These are phyloP conservation scores for Hermaeophaga mercurialis DNA, from an alignment of 2,888 invertebrate species.

Conservation along the genomic window DNA sequence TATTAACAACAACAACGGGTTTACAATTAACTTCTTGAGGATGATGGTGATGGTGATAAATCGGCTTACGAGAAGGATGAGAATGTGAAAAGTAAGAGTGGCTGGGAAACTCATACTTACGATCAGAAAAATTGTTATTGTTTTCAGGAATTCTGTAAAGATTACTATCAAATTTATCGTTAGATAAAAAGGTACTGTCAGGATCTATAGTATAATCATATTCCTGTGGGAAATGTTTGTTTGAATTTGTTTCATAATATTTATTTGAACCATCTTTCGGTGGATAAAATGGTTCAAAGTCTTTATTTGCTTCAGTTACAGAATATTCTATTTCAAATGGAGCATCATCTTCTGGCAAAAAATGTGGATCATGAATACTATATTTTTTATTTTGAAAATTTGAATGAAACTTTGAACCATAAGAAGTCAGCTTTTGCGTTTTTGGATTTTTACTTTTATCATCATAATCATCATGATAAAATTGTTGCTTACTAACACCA, in stretches of 20 bases:
- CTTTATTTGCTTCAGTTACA: not conserved
- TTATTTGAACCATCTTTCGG: not conserved
- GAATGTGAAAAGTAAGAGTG: not conserved
- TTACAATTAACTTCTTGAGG: conserved; percentile 11
- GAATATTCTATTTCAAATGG: not conserved
- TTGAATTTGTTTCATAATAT: not conserved
- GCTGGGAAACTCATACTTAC: not conserved
- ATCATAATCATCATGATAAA: not conserved
- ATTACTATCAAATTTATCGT: not conserved
- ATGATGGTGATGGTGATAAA: not conserved
- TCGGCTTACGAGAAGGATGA: not conserved
- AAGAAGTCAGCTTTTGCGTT: conserved; percentile 1
- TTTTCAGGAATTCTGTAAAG: not conserved
- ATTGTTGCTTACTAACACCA: too few relatives aligned
- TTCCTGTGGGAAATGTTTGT: not conserved
- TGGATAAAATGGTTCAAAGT: not conserved
- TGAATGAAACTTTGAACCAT: not conserved
- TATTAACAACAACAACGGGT: conserved; percentile 16
- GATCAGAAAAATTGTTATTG: conserved; percentile 3
- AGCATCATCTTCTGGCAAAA: not conserved
- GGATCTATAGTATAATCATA: not conserved
- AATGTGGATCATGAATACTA: not conserved
- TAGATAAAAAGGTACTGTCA: not conserved
- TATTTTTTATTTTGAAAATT: conserved; percentile 1
- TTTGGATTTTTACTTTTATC: not conserved